These are phyloP conservation scores for Hyles vespertilio DNA, from an alignment of 1,140 invertebrate species.

Conservation along the genomic window DNA sequence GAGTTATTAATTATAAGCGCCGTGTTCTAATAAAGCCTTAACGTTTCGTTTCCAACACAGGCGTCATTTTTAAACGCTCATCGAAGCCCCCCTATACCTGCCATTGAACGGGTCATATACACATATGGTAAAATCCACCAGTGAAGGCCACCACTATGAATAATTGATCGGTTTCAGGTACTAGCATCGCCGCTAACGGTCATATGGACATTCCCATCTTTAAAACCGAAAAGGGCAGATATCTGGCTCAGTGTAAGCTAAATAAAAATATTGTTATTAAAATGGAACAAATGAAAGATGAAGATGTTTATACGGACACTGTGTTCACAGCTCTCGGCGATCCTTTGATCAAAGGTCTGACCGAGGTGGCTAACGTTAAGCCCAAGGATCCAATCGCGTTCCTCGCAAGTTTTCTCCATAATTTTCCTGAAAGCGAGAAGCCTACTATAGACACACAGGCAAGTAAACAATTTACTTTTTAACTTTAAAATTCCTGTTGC, in stretches of 20 bases:
- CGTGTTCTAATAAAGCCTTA: slow-evolving; percentile 23
- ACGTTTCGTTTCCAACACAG: slow-evolving; percentile 17
- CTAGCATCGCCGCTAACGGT: slow-evolving; percentile 74
- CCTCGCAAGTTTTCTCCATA: slow-evolving; percentile 87
- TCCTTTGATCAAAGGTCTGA: slow-evolving; percentile 90
- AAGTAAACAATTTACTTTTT: slow-evolving; percentile 17
- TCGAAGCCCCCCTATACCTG: slow-evolving; percentile 15
- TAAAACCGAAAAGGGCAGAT: slow-evolving; percentile 87
- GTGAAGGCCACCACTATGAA: slow-evolving; percentile 56
- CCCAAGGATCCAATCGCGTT: slow-evolving; percentile 90
- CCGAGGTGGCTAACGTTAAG: slow-evolving; percentile 87
- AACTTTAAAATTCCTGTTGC: not conserved
- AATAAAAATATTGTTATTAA: slow-evolving; percentile 21
- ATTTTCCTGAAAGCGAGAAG: slow-evolving; percentile 79
- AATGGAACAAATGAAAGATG: slow-evolving; percentile 30
- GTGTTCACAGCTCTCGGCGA: slow-evolving; percentile 85
- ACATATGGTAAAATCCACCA: slow-evolving; percentile 30
- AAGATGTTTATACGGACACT: slow-evolving; percentile 48
- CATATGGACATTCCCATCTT: slow-evolving; percentile 83
- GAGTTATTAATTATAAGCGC: slow-evolving; percentile 32
- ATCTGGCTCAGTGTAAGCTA: slow-evolving; percentile 85
- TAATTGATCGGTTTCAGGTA: slow-evolving; percentile 67
- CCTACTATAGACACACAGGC: slow-evolving; percentile 58
- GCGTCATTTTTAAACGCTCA: slow-evolving; percentile 3
- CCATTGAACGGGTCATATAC: slow-evolving; percentile 38